phyloP scores from a whole-genome alignment of 2,113 vertebrate species.

The Candoia aspera region DNA sequence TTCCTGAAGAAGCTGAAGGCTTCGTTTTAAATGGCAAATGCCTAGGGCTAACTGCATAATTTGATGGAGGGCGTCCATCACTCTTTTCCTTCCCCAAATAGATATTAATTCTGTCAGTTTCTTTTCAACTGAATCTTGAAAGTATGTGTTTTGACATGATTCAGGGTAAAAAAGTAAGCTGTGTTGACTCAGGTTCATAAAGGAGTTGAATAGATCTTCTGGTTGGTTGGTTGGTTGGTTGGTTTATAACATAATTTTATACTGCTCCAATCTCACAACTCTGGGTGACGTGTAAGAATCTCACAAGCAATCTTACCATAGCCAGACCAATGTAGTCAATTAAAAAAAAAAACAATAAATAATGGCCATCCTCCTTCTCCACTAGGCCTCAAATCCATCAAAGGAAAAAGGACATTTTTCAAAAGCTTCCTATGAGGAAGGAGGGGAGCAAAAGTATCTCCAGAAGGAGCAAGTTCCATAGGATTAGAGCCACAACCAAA shows the following conservation, averaged over 20 bases:
- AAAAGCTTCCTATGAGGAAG: neutral
- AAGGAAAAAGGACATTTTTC: neutral
- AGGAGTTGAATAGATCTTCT: neutral
- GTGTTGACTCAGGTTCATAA: neutral
- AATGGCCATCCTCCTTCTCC: neutral
- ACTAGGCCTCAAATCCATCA: neutral
- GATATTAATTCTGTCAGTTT: neutral
- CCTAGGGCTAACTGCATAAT: neutral
- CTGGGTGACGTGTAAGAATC: neutral
- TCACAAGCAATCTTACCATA: neutral
- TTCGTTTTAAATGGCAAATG: neutral
- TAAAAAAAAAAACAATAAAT: neutral
- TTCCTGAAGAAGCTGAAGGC: neutral
- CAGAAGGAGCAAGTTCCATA: neutral
- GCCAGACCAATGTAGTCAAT: neutral
- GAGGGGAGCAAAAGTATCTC: neutral
- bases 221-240: neutral
- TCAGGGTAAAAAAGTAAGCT: neutral
- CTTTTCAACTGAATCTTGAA: neutral
- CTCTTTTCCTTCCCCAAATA: neutral
- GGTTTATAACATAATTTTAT: neutral
- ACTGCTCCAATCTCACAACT: neutral
- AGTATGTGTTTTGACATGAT: neutral
- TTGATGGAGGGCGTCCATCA: neutral
- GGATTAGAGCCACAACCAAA: neutral